Conservation (phyloP, 2,888 invertebrate species). For the Pelosia muscerda region DNA sequence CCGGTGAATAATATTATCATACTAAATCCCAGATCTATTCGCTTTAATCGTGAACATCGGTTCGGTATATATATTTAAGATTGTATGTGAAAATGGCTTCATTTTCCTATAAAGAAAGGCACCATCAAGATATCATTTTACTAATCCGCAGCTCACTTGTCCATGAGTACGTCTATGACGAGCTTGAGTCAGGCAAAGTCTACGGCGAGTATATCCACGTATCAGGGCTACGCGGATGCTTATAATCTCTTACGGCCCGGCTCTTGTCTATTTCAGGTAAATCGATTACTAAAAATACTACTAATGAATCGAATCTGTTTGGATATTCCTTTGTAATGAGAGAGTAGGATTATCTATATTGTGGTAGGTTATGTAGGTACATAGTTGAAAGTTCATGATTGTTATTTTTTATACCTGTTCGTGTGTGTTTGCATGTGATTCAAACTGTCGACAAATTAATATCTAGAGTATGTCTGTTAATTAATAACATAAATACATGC, state of each 20-base stretch:
- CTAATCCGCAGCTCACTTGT: constrained; percentile 46
- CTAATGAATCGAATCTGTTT: constrained; percentile 22
- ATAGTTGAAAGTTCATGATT: not conserved
- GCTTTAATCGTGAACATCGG: too few relatives aligned
- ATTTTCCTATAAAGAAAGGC: not conserved
- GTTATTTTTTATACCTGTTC: too few relatives aligned
- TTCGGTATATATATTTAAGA: not conserved
- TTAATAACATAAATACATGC: too few relatives aligned
- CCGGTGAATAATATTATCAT: too few relatives aligned
- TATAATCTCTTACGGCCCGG: constrained; percentile 74
- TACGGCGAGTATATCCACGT: constrained; percentile 65
- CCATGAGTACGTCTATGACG: constrained; percentile 65
- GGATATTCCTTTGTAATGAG: constrained; percentile 3
- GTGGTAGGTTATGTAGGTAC: not conserved
- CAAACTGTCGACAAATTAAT: too few relatives aligned
- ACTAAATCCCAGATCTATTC: too few relatives aligned
- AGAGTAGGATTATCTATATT: not conserved
- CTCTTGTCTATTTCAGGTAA: constrained; percentile 73
- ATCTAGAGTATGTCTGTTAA: too few relatives aligned
- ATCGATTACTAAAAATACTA: constrained; percentile 17
- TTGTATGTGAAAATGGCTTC: not conserved
- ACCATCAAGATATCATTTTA: not conserved
- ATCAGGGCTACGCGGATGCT: constrained; percentile 62
- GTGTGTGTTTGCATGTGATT: too few relatives aligned
- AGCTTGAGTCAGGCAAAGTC: constrained; percentile 75